phyloP scores from a whole-genome alignment of 2,113 vertebrate species.

The Notarius quadriscutis region DNA sequence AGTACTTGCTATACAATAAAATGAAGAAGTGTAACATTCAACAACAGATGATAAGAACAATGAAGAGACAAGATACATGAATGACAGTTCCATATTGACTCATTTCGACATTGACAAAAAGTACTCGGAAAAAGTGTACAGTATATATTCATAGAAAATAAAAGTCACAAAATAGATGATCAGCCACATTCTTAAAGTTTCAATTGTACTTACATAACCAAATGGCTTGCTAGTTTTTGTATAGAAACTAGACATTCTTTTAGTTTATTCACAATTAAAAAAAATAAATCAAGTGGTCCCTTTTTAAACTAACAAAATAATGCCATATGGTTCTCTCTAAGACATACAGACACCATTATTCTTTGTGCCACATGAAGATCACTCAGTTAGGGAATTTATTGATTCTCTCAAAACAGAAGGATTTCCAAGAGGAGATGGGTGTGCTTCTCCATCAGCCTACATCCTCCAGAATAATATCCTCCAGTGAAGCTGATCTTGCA shows the following conservation, averaged over 20 bases:
- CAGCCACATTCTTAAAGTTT: constrained; percentile 44
- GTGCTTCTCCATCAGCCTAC: not conserved
- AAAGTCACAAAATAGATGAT: constrained; percentile 47
- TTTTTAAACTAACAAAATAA: constrained; percentile 39
- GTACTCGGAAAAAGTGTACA: constrained; percentile 22
- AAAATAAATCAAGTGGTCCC: constrained; percentile 25
- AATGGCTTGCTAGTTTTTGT: constrained; percentile 54
- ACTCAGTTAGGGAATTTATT: not conserved
- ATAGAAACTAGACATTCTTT: constrained; percentile 51
- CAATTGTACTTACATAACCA: constrained; percentile 55
- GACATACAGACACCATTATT: not conserved
- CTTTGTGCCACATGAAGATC: constrained; percentile 11
- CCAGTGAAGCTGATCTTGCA: constrained; percentile 56
- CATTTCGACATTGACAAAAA: constrained; percentile 25
- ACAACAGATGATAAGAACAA: constrained; percentile 32
- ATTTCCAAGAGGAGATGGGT: constrained; percentile 10
- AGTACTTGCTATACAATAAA: constrained; percentile 25
- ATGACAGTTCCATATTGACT: constrained; percentile 50
- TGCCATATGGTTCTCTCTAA: constrained; percentile 5
- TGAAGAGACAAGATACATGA: constrained; percentile 46
- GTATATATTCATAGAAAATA: constrained; percentile 34
- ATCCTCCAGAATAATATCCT: not conserved
- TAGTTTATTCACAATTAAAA: constrained; percentile 50
- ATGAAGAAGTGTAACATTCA: constrained; percentile 41
- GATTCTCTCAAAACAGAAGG: not conserved